Conservation (phyloP, 2,888 invertebrate genomes). For the Volucella inanis region DNA sequence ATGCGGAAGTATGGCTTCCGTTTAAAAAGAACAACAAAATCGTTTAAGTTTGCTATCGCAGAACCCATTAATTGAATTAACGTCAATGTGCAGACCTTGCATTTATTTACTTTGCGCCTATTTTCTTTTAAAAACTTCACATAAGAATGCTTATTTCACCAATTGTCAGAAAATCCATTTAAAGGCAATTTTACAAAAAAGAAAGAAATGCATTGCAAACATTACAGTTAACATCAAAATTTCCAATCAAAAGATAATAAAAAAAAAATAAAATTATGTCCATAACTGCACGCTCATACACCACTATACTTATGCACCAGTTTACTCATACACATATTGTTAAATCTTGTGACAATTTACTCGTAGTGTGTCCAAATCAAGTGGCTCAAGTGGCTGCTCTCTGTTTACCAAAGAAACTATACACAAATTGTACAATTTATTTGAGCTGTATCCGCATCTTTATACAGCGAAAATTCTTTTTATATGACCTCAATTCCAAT, state of each 20-base stretch:
- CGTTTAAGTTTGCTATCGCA: conserved; percentile 13
- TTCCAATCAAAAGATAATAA: too few species aligned
- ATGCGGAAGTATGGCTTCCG: too few species aligned
- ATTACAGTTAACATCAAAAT: too few species aligned
- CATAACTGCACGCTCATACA: too few species aligned
- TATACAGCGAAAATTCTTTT: conserved; percentile 65
- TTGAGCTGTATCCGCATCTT: conserved; percentile 58
- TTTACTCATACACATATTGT: too few species aligned
- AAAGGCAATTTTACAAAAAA: too few species aligned
- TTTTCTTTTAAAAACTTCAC: not conserved
- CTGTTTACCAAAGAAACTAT: conserved; percentile 5
- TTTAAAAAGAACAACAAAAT: not conserved
- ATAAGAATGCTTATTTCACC: conserved; percentile 7
- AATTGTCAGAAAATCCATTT: not conserved
- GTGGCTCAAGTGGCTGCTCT: conserved; percentile 59
- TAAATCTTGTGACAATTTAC: too few species aligned
- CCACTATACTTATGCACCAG: too few species aligned
- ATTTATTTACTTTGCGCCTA: conserved; percentile 18
- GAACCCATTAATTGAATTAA: conserved; percentile 14
- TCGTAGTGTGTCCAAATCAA: conserved; percentile 38
- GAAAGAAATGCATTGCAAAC: too few species aligned
- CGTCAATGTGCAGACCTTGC: conserved; percentile 2
- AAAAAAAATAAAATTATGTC: too few species aligned
- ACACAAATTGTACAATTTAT: conserved; percentile 17
- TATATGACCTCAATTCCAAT: conserved; percentile 72